These are phyloP conservation scores for Argentina silus DNA, from an alignment of 2,797 vertebrate genomes.

Conservation along the genomic window DNA sequence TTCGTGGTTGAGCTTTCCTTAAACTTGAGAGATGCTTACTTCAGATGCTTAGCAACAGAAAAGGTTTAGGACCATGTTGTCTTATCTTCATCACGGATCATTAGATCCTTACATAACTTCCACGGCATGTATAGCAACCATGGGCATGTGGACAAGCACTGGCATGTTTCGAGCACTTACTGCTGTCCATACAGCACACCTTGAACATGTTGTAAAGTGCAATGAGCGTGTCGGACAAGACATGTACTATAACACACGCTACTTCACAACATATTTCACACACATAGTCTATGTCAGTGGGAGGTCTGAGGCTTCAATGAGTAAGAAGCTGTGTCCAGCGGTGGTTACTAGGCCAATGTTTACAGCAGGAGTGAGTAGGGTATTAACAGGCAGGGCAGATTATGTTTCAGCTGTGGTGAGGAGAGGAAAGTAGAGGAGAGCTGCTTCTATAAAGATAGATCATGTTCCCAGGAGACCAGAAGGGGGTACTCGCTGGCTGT, in stretches of 20 bases:
- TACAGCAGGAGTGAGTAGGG: background rate
- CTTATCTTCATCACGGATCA: background rate
- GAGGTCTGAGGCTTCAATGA: background rate
- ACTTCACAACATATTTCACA: background rate
- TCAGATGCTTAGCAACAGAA: background rate
- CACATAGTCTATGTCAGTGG: background rate
- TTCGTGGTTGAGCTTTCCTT: constrained; percentile 6
- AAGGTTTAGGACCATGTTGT: background rate
- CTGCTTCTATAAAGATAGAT: background rate
- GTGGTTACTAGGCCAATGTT: background rate
- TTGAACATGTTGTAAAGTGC: background rate
- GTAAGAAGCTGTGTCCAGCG: background rate
- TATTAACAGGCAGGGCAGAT: background rate
- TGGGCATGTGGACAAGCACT: no score
- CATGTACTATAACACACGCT: background rate
- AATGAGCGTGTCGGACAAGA: background rate
- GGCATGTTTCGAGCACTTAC: no score
- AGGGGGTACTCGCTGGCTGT: background rate
- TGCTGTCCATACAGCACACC: background rate
- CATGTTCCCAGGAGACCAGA: background rate
- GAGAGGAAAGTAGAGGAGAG: no score
- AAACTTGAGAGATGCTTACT: background rate
- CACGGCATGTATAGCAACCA: no score
- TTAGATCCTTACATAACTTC: no score
- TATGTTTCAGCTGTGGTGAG: background rate